Evolutionary conservation across 2,797 vertebrate species (phyloP).

Genomic region (Pangasius sanitwongsei): DNA sequence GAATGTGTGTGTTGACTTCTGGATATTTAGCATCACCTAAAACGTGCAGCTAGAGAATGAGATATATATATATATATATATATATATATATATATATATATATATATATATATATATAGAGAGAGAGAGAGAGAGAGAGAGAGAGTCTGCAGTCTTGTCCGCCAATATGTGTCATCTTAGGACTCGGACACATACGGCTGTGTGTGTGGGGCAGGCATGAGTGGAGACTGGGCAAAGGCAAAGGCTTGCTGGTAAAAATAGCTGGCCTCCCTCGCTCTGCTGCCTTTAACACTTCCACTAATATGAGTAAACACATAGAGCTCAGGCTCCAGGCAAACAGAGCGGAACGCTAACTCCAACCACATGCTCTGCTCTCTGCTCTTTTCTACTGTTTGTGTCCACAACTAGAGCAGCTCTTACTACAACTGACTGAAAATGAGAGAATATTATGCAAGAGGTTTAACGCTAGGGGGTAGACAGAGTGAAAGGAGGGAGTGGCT

Average conservation of each 20-base stretch:
- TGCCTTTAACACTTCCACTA: conserved; percentile 70
- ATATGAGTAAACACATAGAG: conserved; percentile 72
- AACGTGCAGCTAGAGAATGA: conserved; percentile 7
- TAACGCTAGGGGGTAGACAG: background rate
- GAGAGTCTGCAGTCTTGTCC: background rate
- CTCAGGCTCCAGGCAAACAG: conserved; percentile 59
- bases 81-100: no score
- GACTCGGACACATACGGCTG: background rate
- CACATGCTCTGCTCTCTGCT: conserved; percentile 17
- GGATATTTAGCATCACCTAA: conserved; percentile 50
- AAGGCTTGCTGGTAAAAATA: conserved; percentile 75
- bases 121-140: background rate
- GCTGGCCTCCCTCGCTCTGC: conserved; percentile 71
- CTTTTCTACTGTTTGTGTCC: background rate
- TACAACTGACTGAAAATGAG: background rate
- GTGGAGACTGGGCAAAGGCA: conserved; percentile 59
- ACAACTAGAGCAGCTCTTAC: background rate
- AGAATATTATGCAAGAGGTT: background rate
- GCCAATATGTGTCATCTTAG: background rate
- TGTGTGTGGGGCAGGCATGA: conserved; percentile 22
- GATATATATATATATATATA: background rate
- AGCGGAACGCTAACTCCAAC: conserved; percentile 25
- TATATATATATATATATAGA: no score
- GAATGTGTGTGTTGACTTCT: conserved; percentile 39
- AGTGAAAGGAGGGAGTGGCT: background rate